Conservation (phyloP, 2,113 vertebrate species). For the Ciconia stormi region DNA sequence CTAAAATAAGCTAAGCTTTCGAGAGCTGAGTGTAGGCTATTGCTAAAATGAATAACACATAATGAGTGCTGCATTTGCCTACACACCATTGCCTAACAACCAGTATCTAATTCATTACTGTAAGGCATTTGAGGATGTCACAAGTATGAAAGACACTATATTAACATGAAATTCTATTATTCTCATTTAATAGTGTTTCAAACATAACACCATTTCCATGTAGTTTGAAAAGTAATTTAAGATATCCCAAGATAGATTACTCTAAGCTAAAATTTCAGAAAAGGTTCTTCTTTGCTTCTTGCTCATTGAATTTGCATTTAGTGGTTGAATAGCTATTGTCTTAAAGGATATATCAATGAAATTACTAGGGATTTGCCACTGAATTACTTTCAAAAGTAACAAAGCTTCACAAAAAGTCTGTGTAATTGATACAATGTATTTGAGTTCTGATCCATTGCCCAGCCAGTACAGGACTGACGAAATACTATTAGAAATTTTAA, state of each 20-base stretch:
- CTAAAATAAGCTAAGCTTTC: conserved; percentile 6
- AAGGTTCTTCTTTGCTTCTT: not conserved
- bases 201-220: not conserved
- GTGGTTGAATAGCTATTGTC: not conserved
- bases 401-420: not conserved
- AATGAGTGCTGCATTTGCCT: conserved; percentile 52
- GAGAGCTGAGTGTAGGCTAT: conserved; percentile 10
- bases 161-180: conserved; percentile 53
- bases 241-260: conserved; percentile 20
- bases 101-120: conserved; percentile 51
- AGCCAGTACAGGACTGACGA: not conserved
- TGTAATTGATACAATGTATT: not conserved
- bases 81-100: conserved; percentile 35
- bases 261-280: conserved; percentile 3
- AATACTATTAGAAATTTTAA: not conserved
- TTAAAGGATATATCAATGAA: conserved; percentile 26
- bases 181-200: conserved; percentile 25
- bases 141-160: not conserved
- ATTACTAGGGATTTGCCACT: not conserved
- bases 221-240: conserved; percentile 49
- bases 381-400: not conserved
- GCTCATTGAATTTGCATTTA: conserved; percentile 15
- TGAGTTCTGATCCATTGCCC: not conserved
- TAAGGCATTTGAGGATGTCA: conserved; percentile 19
- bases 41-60: conserved; percentile 35